Evolutionary conservation across 1,140 invertebrate species (phyloP), one percentile per base, ranked within the genome.

Genomic region (Vanessa tameamea): DNA sequence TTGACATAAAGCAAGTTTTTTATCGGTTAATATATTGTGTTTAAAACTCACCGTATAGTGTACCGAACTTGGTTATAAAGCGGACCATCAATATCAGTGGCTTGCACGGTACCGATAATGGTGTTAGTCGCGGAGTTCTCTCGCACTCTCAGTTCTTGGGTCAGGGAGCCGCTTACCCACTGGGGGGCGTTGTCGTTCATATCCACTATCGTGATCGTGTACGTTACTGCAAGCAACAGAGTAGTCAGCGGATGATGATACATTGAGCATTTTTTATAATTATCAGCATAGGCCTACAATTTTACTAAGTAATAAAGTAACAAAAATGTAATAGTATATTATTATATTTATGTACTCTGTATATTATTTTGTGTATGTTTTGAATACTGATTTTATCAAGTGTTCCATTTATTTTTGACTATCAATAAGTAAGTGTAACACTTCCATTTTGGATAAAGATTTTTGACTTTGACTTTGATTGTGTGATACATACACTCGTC

Each of bases 51-150:
- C 90, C 66, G 3, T 14, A 91, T 89, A 8, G 85, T 83, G 66
- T 92, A 92, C 14, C 86, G 80, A 12, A 94, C 87, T 83, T 90
- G 87, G 78, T 94, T 94, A 81, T 91, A 93, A 3, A 90, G 82
- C 1, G 93, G 93, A 59, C 94, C 93, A 81, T 95, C 94, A 64
- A 90, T 89, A 83, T 95, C 94, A 0, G 82, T 91, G 13, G 94
- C 94, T 43, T 84, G 83, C 16, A 95, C 86, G 5, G 89, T 87
- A 1, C 93, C 93, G 48, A 94, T 92, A 15, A 92, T 73, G 4
- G 89, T 89, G 31, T 82, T 88, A 5, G 48, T 66, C 16, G 73
- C 75, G 0, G 93, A 83, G 31, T 84, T 79, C 83, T 94, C 94
- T 12, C 90, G 78, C 6, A 93, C 91, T 51, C 85, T 75, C 55